Evolutionary conservation across 2,888 invertebrate species (phyloP), one percentile per base, ranked within the genome.

Genomic region (Tinea semifulvella): DNA sequence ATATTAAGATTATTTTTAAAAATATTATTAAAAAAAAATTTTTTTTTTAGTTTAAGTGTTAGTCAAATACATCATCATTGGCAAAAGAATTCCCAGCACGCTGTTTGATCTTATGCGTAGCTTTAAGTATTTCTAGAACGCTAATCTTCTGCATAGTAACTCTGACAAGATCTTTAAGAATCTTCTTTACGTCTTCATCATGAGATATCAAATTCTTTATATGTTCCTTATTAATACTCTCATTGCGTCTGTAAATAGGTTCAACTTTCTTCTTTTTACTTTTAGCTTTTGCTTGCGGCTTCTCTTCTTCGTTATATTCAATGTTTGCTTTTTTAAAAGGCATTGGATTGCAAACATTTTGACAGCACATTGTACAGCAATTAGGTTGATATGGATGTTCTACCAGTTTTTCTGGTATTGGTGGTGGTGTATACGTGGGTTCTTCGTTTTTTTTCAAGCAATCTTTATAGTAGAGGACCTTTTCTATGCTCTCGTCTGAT

Each of bases 91-190:
- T n/a, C n/a, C n/a, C n/a, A n/a, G n/a, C n/a, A n/a, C n/a, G n/a
- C n/a, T n/a, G n/a, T n/a, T n/a, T n/a, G n/a, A n/a, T n/a, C n/a
- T n/a, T n/a, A n/a, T n/a, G n/a, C n/a, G n/a, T n/a, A n/a, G n/a
- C 13, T 38, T 65, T 63, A 1, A 70, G 48, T 55, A 64, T 54
- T 8, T 72, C 66, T 47, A 68, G 50, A 43, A 79, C 47, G 53
- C 74, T 68, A 3, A 71, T 74, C 50, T 80, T 80, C 58, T 75
- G 65, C 71, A 79, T 77, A 1, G 79, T 76, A 0, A 80, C 77
- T 47, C 66, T 67, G 18, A 80, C 79, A 1, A 80, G 53, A 27
- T 79, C 76, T 47, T 68, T 76, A 40, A 80, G 54, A 27, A 80
- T 77, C 56, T 69, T 74, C 50, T 69, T 67, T n/a, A 80, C 74